Evolutionary conservation across 1,140 invertebrate genomes (phyloP).

Genomic region (Drosophila serrata): DNA sequence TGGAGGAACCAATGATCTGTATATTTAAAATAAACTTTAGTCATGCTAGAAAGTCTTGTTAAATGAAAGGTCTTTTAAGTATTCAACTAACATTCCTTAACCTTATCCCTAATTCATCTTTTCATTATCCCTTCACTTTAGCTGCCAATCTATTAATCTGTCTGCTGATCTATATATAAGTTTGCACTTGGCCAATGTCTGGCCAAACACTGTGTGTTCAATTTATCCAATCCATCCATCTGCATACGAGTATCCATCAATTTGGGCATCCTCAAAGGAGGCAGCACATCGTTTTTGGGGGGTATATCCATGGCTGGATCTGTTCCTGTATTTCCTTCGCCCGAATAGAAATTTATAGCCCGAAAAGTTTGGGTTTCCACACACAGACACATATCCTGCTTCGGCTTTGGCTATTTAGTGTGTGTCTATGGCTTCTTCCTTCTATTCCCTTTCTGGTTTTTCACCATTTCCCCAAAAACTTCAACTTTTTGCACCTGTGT

Average conservation of each 20-base stretch:
- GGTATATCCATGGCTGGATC: conserved; percentile 23
- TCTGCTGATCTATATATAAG: conserved; percentile 22
- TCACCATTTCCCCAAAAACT: conserved; percentile 6
- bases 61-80: too few relatives aligned
- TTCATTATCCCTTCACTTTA: not conserved
- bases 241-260: conserved; percentile 40
- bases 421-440: conserved; percentile 41
- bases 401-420: conserved; percentile 70
- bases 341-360: conserved; percentile 77
- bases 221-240: conserved; percentile 42
- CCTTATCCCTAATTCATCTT: not conserved
- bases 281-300: conserved; percentile 21
- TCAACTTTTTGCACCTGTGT: conserved; percentile 30
- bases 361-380: conserved; percentile 66
- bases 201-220: conserved; percentile 12
- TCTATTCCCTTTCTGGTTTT: not conserved
- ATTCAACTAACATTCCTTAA: too few relatives aligned
- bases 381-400: conserved; percentile 26
- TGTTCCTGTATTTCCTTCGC: conserved; percentile 41
- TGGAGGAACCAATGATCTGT: too few relatives aligned
- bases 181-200: conserved; percentile 7
- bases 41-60: not conserved
- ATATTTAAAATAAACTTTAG: not conserved
- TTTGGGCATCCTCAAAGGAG: conserved; percentile 30
- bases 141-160: conserved; percentile 22